Evolutionary conservation across 2,113 vertebrate species (phyloP).

Genomic region (Gila orcuttii): DNA sequence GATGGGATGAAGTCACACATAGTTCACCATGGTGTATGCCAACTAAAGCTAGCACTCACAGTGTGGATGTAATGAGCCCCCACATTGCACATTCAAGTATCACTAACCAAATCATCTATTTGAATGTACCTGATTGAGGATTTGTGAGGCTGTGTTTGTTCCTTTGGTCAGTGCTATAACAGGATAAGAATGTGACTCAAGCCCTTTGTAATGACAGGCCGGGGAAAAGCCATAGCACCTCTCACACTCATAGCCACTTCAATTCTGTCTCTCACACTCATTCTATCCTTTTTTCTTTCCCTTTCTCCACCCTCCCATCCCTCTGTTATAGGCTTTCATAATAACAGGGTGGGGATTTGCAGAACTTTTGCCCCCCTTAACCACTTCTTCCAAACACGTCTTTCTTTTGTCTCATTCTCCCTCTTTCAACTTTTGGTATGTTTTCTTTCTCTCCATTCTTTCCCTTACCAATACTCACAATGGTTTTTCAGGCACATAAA

Average conservation of each 20-base stretch:
- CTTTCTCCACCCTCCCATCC: constrained; percentile 41
- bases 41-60: constrained; percentile 51
- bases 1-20: constrained; percentile 60
- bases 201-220: constrained; percentile 79
- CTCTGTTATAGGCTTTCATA: constrained; percentile 60
- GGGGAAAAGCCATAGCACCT: constrained; percentile 76
- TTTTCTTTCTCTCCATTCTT: constrained; percentile 55
- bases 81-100: constrained; percentile 11
- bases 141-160: constrained; percentile 41
- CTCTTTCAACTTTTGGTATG: constrained; percentile 38
- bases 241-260: constrained; percentile 57
- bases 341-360: constrained; percentile 67
- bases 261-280: constrained; percentile 48
- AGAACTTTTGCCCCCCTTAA: constrained; percentile 59
- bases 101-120: background rate
- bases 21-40: constrained; percentile 61
- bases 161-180: constrained; percentile 75
- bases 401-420: constrained; percentile 61
- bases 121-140: constrained; percentile 17
- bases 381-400: constrained; percentile 27
- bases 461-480: constrained; percentile 8
- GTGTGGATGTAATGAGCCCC: background rate
- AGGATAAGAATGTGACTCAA: constrained; percentile 74
- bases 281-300: constrained; percentile 25
- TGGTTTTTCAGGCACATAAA: constrained; percentile 68